Conservation (phyloP, 2,888 invertebrate genomes). For the Papilio gigon region DNA sequence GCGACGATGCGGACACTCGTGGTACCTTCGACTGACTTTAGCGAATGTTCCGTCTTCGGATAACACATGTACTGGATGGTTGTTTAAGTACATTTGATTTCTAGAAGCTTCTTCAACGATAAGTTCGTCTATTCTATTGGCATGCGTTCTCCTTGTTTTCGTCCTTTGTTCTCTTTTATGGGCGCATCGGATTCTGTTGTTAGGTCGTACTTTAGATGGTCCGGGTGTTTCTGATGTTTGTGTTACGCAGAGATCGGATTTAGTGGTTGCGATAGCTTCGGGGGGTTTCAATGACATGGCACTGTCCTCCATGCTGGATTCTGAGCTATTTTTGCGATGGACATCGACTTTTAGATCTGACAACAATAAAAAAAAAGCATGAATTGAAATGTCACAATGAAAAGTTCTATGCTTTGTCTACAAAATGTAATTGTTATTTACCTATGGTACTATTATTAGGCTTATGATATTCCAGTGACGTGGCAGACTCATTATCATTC, state of each 20-base stretch:
- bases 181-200: constrained; percentile 60
- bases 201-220: constrained; percentile 65
- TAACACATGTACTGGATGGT: constrained; percentile 68
- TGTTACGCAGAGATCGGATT: constrained; percentile 70
- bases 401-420: no score
- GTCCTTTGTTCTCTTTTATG: constrained; percentile 67
- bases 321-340: constrained; percentile 94
- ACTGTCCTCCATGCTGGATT: constrained; percentile 89
- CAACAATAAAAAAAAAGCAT: constrained; percentile 50
- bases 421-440: no score
- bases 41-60: constrained; percentile 76
- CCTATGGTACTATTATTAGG: constrained; percentile 86
- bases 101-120: constrained; percentile 67
- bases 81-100: constrained; percentile 60
- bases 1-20: constrained; percentile 70
- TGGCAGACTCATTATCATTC: constrained; percentile 84
- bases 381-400: neutral
- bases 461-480: constrained; percentile 84
- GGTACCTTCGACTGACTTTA: constrained; percentile 72
- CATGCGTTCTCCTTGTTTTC: constrained; percentile 62
- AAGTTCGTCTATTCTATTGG: constrained; percentile 68
- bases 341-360: constrained; percentile 95
- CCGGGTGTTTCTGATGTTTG: constrained; percentile 61
- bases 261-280: constrained; percentile 65
- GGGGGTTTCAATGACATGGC: constrained; percentile 76